These are phyloP conservation scores for Perccottus glenii DNA, from an alignment of 2,113 vertebrate genomes.

Conservation along the genomic window DNA sequence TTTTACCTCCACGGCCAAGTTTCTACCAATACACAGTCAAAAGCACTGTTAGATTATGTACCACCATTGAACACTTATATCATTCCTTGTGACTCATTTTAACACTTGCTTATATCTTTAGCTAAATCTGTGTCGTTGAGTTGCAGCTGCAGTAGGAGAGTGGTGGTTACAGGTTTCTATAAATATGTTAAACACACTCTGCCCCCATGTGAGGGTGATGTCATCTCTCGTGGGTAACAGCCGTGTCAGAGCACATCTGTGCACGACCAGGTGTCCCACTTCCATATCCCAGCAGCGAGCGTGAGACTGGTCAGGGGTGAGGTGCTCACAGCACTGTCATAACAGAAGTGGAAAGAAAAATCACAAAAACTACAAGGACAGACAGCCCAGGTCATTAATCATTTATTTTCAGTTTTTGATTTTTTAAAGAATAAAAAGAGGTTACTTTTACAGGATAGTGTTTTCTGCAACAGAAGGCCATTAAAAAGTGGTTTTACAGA, in stretches of 20 bases:
- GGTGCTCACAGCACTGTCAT: constrained; percentile 10
- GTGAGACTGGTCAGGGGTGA: constrained; percentile 16
- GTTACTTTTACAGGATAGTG: background rate
- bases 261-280: constrained; percentile 21
- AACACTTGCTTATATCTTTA: background rate
- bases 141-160: background rate
- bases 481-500: background rate
- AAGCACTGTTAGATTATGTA: background rate
- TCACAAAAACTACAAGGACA: background rate
- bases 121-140: background rate
- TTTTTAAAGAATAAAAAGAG: constrained; percentile 1
- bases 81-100: background rate
- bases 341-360: background rate
- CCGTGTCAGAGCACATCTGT: constrained; percentile 30
- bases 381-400: background rate
- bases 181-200: constrained; percentile 19
- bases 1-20: background rate
- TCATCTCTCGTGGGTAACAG: constrained; percentile 12
- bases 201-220: constrained; percentile 13
- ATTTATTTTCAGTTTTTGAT: constrained; percentile 7
- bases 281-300: background rate
- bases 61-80: background rate
- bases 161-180: background rate
- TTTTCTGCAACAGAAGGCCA: background rate
- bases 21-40: background rate